phyloP scores from a whole-genome alignment of 2,113 vertebrate species.

The Otis tarda region DNA sequence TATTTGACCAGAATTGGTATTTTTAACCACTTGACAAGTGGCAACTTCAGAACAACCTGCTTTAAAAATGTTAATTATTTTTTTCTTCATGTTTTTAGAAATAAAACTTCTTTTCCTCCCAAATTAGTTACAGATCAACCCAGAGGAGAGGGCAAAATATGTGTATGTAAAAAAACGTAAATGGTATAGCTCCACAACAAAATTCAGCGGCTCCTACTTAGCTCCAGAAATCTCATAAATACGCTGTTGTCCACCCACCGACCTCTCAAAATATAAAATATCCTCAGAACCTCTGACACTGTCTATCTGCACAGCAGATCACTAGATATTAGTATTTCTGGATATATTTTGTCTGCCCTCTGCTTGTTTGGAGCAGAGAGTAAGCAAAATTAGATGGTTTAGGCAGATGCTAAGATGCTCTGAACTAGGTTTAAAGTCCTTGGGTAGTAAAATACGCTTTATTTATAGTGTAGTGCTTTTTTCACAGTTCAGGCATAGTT shows the following conservation, averaged over 20 bases:
- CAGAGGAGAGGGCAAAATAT: not conserved
- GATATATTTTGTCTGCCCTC: not conserved
- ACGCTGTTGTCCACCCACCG: not conserved
- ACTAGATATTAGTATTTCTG: not conserved
- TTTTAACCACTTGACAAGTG: not conserved
- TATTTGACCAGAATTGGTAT: not conserved
- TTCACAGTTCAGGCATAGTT: conserved; percentile 59
- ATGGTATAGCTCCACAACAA: not conserved
- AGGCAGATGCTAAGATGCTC: conserved; percentile 6
- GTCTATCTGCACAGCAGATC: not conserved
- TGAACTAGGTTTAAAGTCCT: not conserved
- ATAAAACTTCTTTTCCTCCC: not conserved
- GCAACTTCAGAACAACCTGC: not conserved
- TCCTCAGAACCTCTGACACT: not conserved
- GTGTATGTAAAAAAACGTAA: not conserved
- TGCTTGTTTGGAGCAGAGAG: not conserved
- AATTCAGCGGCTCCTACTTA: not conserved
- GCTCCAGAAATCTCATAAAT: not conserved
- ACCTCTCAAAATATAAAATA: not conserved
- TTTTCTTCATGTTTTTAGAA: not conserved
- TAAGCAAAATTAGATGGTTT: not conserved
- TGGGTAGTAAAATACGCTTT: conserved; percentile 16
- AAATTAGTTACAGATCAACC: not conserved
- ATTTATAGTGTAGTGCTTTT: conserved; percentile 25
- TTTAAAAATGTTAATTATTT: not conserved